These are phyloP conservation scores for Metellina segmentata DNA, from an alignment of 2,888 invertebrate species.

Conservation along the genomic window DNA sequence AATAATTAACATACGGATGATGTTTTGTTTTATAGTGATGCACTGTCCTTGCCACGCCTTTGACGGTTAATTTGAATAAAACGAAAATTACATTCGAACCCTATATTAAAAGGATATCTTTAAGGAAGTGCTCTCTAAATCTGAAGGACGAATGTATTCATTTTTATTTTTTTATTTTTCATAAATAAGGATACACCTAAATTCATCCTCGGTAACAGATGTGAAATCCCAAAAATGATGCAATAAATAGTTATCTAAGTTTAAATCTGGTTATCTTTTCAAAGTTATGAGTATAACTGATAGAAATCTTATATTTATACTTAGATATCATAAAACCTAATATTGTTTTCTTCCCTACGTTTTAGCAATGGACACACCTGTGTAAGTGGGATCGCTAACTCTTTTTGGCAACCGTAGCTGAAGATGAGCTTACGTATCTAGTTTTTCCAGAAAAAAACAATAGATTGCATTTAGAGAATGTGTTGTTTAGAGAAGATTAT, in stretches of 20 bases:
- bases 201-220: not conserved
- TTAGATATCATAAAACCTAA: too few species aligned
- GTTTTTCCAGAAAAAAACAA: too few species aligned
- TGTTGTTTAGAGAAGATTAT: too few species aligned
- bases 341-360: too few species aligned
- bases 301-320: too few species aligned
- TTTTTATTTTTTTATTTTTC: not conserved
- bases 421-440: too few species aligned
- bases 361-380: too few species aligned
- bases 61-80: constrained; percentile 30
- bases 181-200: not conserved
- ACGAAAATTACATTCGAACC: constrained; percentile 15
- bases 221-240: not conserved
- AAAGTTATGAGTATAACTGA: not conserved
- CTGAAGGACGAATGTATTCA: not conserved
- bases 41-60: constrained; percentile 67
- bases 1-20: not conserved
- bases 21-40: constrained; percentile 49
- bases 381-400: too few species aligned
- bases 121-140: not conserved
- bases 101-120: not conserved
- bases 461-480: too few species aligned
- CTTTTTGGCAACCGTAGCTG: too few species aligned
- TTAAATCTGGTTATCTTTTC: not conserved
- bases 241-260: not conserved